Evolutionary conservation across 2,113 vertebrate genomes (phyloP).

Genomic region (Puntigrus tetrazona): DNA sequence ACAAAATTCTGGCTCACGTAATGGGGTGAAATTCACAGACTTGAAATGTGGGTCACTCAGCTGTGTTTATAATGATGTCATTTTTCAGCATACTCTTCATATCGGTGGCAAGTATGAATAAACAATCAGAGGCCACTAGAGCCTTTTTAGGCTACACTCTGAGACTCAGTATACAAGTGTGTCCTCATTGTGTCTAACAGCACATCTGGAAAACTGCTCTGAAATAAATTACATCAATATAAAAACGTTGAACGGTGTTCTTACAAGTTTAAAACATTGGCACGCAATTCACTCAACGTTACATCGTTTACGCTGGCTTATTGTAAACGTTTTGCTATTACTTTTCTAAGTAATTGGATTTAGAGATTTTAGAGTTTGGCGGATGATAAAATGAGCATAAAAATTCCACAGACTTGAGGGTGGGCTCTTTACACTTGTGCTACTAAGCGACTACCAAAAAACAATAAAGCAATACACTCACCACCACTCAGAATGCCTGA

Average conservation of each 20-base stretch:
- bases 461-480: not conserved
- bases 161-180: conserved; percentile 25
- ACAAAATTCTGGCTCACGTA: conserved; percentile 43
- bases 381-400: not conserved
- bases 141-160: conserved; percentile 21
- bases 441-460: not conserved
- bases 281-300: not conserved
- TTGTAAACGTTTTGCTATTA: not conserved
- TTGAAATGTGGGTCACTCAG: conserved; percentile 45
- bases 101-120: conserved; percentile 30
- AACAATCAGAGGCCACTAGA: conserved; percentile 35
- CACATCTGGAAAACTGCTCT: conserved; percentile 4
- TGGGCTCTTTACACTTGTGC: not conserved
- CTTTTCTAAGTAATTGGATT: not conserved
- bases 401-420: not conserved
- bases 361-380: not conserved
- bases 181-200: not conserved
- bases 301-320: not conserved
- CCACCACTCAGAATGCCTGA: not conserved
- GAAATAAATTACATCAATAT: not conserved
- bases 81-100: not conserved
- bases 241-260: not conserved
- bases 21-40: conserved; percentile 34
- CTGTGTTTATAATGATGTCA: conserved; percentile 47
- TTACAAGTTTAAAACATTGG: not conserved